Evolutionary conservation across 2,113 vertebrate species (phyloP).

Genomic region (Tinamus guttatus): DNA sequence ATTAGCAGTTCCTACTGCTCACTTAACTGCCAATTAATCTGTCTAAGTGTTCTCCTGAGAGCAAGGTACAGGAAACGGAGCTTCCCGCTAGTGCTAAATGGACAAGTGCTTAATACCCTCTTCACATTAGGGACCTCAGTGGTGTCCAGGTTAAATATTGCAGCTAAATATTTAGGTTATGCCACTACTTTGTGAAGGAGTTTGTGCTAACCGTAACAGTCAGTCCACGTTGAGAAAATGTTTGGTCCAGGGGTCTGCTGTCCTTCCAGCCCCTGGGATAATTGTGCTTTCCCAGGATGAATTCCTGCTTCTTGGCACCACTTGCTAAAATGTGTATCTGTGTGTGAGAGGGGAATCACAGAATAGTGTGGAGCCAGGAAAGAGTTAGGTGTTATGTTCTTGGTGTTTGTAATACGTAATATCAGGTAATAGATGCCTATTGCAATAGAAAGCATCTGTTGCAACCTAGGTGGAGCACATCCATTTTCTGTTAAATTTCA

Average conservation of each 20-base stretch:
- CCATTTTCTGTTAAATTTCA: neutral
- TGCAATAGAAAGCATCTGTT: neutral
- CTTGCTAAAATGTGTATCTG: fast-evolving
- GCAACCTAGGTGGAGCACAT: neutral
- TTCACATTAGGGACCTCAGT: neutral
- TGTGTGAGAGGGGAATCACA: neutral
- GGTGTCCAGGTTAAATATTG: neutral
- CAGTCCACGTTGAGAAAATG: neutral
- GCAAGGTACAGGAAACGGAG: neutral
- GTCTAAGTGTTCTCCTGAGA: neutral
- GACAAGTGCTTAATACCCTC: fast-evolving
- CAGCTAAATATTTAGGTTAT: neutral
- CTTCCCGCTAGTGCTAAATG: neutral
- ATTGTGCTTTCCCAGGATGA: neutral
- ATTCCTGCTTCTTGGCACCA: neutral
- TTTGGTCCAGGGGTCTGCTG: fast-evolving
- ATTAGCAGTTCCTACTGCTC: neutral
- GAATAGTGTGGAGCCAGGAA: fast-evolving
- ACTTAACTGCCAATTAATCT: neutral
- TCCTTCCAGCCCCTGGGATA: neutral
- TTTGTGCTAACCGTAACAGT: neutral
- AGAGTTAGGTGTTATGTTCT: fast-evolving
- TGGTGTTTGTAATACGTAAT: neutral
- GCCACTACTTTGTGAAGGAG: neutral
- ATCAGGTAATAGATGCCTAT: neutral